Percentiles rank a stretch among this genome's conserved stretches.
These are phyloP conservation scores for Drosophila kikkawai DNA, from an alignment of 1,140 invertebrate species.

Conservation along the genomic window DNA sequence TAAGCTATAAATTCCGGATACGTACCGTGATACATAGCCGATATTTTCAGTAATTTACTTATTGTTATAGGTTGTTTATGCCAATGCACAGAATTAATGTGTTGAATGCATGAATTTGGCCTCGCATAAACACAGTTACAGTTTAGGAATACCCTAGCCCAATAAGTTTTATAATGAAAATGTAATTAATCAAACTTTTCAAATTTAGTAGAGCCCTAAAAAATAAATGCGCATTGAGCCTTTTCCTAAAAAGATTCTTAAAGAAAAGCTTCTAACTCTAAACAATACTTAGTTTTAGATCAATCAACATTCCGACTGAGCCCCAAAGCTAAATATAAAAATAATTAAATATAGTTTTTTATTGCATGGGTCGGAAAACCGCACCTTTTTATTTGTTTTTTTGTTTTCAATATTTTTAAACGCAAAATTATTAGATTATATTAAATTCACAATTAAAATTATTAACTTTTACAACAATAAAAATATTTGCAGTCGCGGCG, in stretches of 20 bases:
- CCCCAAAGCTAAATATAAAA: neutral
- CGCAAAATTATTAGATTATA: constrained; percentile 13
- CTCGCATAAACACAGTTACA: neutral
- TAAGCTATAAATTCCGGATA: too few species aligned
- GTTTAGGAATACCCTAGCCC: neutral
- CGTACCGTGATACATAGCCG: too few species aligned
- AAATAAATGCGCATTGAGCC: too few species aligned
- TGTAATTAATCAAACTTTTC: too few species aligned
- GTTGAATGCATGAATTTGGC: neutral
- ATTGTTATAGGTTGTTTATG: too few species aligned
- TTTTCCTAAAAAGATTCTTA: too few species aligned
- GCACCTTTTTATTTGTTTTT: constrained; percentile 19
- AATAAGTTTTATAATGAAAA: neutral
- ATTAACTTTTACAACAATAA: constrained; percentile 13
- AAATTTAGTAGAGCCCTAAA: too few species aligned
- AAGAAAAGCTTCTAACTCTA: too few species aligned
- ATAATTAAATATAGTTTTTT: neutral
- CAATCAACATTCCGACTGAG: too few species aligned
- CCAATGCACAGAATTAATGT: neutral
- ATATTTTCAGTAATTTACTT: too few species aligned
- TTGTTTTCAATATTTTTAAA: constrained; percentile 20
- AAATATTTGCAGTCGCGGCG: constrained; percentile 7
- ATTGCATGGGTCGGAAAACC: constrained; percentile 16
- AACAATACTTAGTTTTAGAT: too few species aligned
- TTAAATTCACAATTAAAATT: constrained; percentile 18